Conservation (phyloP, 2,888 invertebrate genomes). For the Eristalis intricaria region DNA sequence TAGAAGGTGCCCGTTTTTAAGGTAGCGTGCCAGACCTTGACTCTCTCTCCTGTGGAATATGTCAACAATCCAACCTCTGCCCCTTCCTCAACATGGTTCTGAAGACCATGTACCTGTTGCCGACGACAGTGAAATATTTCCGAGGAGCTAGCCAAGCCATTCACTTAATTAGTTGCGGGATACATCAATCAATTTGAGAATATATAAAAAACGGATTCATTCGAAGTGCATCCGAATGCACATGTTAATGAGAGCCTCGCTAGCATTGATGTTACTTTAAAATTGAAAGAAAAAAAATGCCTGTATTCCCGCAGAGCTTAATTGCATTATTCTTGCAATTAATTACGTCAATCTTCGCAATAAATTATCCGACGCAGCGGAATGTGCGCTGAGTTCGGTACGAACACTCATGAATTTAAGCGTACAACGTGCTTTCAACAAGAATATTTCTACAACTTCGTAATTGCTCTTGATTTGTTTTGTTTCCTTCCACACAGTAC, state of each 20-base stretch:
- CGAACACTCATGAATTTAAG: conserved; percentile 5
- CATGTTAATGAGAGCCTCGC: not conserved
- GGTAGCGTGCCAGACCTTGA: too few species aligned
- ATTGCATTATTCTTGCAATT: conserved; percentile 13
- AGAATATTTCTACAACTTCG: conserved; percentile 25
- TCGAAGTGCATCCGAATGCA: not conserved
- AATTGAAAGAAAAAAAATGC: not conserved
- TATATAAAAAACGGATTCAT: not conserved
- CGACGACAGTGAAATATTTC: not conserved
- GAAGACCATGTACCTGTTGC: not conserved
- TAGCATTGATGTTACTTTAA: not conserved
- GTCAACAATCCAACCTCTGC: too few species aligned
- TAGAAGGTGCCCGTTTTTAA: too few species aligned
- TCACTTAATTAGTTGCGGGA: not conserved
- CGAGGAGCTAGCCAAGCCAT: not conserved
- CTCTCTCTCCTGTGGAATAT: too few species aligned
- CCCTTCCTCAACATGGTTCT: too few species aligned
- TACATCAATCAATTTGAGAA: not conserved
- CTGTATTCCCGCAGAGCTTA: not conserved
- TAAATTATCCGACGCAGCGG: conserved; percentile 11
- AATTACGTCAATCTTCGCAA: conserved; percentile 29
- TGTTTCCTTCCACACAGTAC: not conserved
- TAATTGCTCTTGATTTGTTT: conserved; percentile 27
- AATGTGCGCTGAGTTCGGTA: not conserved
- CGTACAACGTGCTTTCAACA: conserved; percentile 13